Percentiles rank a stretch among this genome's conserved stretches.
phyloP scores from a whole-genome alignment of 2,888 invertebrate genomes.

The Andrena dorsata region DNA sequence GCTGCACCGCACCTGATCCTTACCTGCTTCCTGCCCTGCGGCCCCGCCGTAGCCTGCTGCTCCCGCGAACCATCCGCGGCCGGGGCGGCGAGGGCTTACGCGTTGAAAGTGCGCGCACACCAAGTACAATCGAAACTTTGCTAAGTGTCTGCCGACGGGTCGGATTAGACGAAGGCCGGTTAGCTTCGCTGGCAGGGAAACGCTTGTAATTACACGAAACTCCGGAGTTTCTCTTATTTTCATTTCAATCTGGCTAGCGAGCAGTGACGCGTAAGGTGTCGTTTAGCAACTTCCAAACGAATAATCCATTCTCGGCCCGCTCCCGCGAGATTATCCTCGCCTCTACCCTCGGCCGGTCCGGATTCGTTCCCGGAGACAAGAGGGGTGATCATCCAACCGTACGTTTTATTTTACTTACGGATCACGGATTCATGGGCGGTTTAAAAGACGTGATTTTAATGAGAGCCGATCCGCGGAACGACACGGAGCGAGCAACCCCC shows the following conservation, averaged over 20 bases:
- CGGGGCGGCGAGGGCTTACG: conserved; percentile 22
- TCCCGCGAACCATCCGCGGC: conserved; percentile 28
- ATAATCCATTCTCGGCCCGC: conserved; percentile 49
- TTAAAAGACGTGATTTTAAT: conserved; percentile 43
- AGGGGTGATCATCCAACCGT: not conserved
- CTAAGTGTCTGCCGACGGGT: conserved; percentile 73
- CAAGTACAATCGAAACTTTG: conserved; percentile 80
- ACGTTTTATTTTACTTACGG: not conserved
- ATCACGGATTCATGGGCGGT: not conserved
- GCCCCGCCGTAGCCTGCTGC: conserved; percentile 44
- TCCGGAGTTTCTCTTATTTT: conserved; percentile 63
- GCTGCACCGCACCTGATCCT: conserved; percentile 51
- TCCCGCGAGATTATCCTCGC: conserved; percentile 29
- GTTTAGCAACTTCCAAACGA: conserved; percentile 60
- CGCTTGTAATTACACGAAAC: conserved; percentile 66
- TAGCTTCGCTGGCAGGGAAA: conserved; percentile 55
- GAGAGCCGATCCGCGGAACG: conserved; percentile 40
- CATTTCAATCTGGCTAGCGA: conserved; percentile 61
- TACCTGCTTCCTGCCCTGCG: conserved; percentile 13
- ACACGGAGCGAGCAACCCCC: conserved; percentile 57
- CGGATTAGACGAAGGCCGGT: conserved; percentile 64
- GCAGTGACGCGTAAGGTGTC: conserved; percentile 53
- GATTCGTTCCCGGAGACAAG: not conserved
- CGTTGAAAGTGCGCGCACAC: conserved; percentile 60
- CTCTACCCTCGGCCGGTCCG: not conserved